Base-by-base conservation (phyloP, 2,113 vertebrate species). In the Spheniscus mendiculus region DNA sequence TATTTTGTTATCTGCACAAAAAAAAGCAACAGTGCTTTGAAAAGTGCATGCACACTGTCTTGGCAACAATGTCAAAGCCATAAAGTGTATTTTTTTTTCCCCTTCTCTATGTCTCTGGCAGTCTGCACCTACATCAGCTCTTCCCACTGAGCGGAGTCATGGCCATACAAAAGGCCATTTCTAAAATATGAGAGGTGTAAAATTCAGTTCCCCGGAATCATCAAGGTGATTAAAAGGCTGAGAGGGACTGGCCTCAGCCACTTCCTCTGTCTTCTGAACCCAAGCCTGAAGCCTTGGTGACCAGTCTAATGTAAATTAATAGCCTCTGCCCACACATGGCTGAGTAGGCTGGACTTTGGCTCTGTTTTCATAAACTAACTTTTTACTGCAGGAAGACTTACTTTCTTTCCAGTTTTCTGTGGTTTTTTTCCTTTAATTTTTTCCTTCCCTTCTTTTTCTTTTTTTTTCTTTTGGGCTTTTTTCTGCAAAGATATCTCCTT, bases 401-500 rank as follows among this genome's bases (percentile, higher is more conserved):
- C 90, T 90, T 87, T 95, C 86, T 97, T 93, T 95, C 95, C 91
- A 42, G 3, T 3, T 87, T 91, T 94, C 95, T 95, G 69, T 97
- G 98, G n/a, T 3, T 20, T 25, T 47, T 36, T 65, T 23, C 3
- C 78, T 95, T 73, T 90, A 26, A 7, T 7, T 87, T 73, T 95
- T 97, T 32, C 53, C 92, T 83, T 90, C 76, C 7, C 63, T 86
- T 91, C 89, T 58, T 94, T 80, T 94, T 97, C 29, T 20, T 97
- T 59, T 63, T 97, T 23, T 74, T 69, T 19, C 86, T 98, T 83
- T 97, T 97, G 53, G 38, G 59, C 15, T 97, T 95, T 69, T 32
- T 92, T 89, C 53, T 92, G 97, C 82, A 92, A 98, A 32, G 98
- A 93, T 52, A 38, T 97, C 97, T 91, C 96, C 73, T 26, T 97